Conservation (phyloP, 2,888 invertebrate species). For the Yponomeuta evonymella region DNA sequence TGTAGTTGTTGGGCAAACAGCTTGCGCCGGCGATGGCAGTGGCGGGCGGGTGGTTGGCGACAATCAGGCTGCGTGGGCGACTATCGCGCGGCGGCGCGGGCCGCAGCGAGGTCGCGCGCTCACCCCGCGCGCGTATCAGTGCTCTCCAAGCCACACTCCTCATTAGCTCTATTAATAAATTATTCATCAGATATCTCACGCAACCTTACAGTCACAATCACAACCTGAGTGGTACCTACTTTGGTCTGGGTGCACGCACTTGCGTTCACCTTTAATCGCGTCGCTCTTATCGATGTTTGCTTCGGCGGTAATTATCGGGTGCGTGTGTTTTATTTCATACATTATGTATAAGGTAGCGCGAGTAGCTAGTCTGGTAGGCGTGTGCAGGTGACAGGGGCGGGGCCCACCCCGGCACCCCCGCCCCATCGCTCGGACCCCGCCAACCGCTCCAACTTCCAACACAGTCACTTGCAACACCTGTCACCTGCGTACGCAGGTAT, state of each 20-base stretch:
- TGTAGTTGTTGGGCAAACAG: background rate
- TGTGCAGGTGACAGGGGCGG: slow-evolving; percentile 18
- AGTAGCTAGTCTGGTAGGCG: slow-evolving; percentile 19
- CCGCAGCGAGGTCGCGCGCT: slow-evolving; percentile 62
- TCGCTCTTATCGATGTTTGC: background rate
- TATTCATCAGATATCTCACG: slow-evolving; percentile 64
- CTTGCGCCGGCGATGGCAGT: background rate
- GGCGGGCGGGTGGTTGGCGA: slow-evolving; percentile 51
- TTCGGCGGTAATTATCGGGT: background rate
- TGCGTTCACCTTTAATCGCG: slow-evolving; percentile 24
- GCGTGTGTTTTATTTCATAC: slow-evolving; percentile 3
- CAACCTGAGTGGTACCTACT: slow-evolving; percentile 53
- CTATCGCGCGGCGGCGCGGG: slow-evolving; percentile 35
- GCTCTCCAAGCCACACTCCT: slow-evolving; percentile 38
- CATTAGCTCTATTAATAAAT: slow-evolving; percentile 71
- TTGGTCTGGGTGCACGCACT: slow-evolving; percentile 23
- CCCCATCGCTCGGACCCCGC: background rate
- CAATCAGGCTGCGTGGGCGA: slow-evolving; percentile 74
- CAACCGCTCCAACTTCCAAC: background rate
- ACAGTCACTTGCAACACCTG: background rate
- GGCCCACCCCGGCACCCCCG: slow-evolving; percentile 18
- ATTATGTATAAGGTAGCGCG: slow-evolving; percentile 13
- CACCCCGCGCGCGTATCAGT: slow-evolving; percentile 58
- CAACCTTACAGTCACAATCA: background rate
- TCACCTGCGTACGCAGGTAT: background rate